A percentile compares a stretch with the other conserved stretches of the same genome.
phyloP scores from a whole-genome alignment of 2,888 invertebrate genomes.

The Lasius fuliginosus region DNA sequence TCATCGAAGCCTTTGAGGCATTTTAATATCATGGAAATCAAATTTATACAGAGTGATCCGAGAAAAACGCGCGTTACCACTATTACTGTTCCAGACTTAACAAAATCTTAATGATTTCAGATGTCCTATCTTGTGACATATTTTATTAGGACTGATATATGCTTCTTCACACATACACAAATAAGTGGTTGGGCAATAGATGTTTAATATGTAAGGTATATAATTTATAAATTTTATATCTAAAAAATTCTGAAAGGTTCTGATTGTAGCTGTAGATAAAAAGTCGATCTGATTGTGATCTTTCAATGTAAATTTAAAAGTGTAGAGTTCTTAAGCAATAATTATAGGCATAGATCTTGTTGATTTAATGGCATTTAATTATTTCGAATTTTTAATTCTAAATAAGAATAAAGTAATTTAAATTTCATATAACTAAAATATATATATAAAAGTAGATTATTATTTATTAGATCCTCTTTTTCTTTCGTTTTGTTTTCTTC shows the following conservation, averaged over 20 bases:
- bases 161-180: not conserved
- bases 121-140: not conserved
- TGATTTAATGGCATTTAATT: not conserved
- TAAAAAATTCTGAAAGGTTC: not conserved
- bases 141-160: not conserved
- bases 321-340: not conserved
- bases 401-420: not conserved
- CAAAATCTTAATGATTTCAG: not conserved
- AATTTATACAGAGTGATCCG: slow-evolving; percentile 30
- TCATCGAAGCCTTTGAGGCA: slow-evolving; percentile 43
- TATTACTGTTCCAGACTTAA: not conserved
- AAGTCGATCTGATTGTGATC: not conserved
- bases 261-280: not conserved
- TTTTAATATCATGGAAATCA: slow-evolving; percentile 38
- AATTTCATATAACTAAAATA: not conserved
- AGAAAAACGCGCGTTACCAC: not conserved
- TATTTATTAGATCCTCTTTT: not conserved
- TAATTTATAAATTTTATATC: not conserved
- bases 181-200: not conserved
- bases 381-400: not conserved
- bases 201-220: not conserved
- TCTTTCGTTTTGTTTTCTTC: not conserved
- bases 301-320: not conserved
- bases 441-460: not conserved
- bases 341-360: not conserved